phyloP scores from a whole-genome alignment of 2,888 invertebrate genomes.

The Saturnia pavonia region DNA sequence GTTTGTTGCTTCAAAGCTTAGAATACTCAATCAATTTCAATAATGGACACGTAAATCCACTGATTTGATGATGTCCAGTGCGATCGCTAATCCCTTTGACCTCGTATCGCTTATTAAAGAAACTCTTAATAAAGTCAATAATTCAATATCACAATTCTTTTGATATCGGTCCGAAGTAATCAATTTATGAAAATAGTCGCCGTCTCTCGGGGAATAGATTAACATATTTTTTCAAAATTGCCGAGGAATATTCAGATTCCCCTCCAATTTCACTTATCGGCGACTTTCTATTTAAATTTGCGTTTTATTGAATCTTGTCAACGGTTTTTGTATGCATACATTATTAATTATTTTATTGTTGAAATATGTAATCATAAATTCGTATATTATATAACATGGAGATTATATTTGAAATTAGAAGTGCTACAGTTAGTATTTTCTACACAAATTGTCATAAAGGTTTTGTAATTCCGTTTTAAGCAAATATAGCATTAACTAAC shows the following conservation, averaged over 20 bases:
- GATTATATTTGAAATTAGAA: not conserved
- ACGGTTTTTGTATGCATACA: constrained; percentile 13
- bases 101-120: constrained; percentile 9
- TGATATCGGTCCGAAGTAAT: constrained; percentile 67
- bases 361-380: not conserved
- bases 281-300: constrained; percentile 48
- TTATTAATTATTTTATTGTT: not conserved
- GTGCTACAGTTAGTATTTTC: not conserved
- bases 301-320: constrained; percentile 13
- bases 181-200: constrained; percentile 73
- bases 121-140: constrained; percentile 47
- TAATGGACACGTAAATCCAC: not conserved
- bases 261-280: constrained; percentile 67
- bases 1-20: not conserved
- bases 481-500: too few relatives aligned
- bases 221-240: constrained; percentile 71
- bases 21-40: not conserved
- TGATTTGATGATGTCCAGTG: not conserved
- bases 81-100: constrained; percentile 5
- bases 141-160: constrained; percentile 62
- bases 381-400: not conserved
- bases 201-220: constrained; percentile 64
- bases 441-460: too few relatives aligned
- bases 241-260: constrained; percentile 73
- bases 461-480: too few relatives aligned